phyloP scores from a whole-genome alignment of 1,140 invertebrate species.

The Rhagoletis zephyria region DNA sequence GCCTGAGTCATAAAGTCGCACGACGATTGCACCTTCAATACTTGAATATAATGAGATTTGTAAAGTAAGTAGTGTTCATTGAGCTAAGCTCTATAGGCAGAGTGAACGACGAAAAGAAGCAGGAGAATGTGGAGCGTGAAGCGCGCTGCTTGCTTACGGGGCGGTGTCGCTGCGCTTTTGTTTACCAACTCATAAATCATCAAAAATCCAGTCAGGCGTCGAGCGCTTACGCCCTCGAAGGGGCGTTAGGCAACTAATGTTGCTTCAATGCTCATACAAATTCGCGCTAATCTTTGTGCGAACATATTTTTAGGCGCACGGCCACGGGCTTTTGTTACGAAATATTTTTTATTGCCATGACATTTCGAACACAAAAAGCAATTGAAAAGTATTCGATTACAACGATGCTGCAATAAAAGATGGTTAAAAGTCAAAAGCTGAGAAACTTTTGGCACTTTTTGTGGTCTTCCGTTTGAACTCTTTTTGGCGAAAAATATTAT shows the following conservation, averaged over 20 bases:
- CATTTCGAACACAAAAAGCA: background rate
- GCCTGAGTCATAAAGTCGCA: constrained; percentile 17
- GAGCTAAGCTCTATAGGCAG: background rate
- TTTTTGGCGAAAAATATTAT: constrained; percentile 6
- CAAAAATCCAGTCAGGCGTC: background rate
- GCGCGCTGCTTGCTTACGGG: background rate
- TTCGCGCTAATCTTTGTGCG: constrained; percentile 49
- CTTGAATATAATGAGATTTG: constrained; percentile 34
- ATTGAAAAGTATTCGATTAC: constrained; percentile 40
- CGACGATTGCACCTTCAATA: constrained; percentile 28
- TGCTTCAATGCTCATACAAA: background rate
- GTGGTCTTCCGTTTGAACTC: constrained; percentile 38
- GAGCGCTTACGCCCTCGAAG: constrained; percentile 9
- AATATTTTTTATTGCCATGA: background rate
- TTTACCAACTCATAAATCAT: constrained; percentile 57
- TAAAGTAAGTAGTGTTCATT: constrained; percentile 23
- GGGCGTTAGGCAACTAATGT: constrained; percentile 37
- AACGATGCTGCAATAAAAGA: constrained; percentile 16
- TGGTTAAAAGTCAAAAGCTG: constrained; percentile 35
- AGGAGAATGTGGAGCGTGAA: background rate
- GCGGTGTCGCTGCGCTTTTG: constrained; percentile 38
- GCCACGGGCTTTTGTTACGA: constrained; percentile 4
- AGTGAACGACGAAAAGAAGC: background rate
- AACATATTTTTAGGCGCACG: constrained; percentile 38
- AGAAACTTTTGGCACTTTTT: constrained; percentile 30